Evolutionary conservation across 2,113 vertebrate genomes (phyloP), one percentile per base, ranked within the genome.

Genomic region (Atherinomorus stipes): DNA sequence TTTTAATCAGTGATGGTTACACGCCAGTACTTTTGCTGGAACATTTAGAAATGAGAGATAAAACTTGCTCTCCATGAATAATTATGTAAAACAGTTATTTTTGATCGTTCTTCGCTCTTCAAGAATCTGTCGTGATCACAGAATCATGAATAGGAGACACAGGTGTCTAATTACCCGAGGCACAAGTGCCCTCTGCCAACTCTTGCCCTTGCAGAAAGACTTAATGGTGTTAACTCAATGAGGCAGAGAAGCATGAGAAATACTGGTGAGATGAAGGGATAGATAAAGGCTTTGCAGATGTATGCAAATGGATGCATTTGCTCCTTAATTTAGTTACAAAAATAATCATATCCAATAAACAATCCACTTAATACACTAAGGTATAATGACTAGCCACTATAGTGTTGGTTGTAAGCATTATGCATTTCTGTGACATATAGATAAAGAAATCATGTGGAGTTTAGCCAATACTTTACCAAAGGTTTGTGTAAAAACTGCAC

Each of bases 81-180:
- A 56, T 40, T 42, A 1, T 34, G 31, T 40, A 23, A 71, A 61
- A 67, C 69, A 40, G 64, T 78, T 77, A 38, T 57, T 65, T 47
- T 40, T 31, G 26, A 70, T 50, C 42, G 23, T 50, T 73, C 21
- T 62, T 21, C 71, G 50, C 50, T 58, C 38, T 76, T 69, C 63
- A 37, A 80, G 70, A 64, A 83, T 66, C 57, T 12, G 59, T 49
- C 84, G 64, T 86, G 85, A 87, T 88, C 79, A 64, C 66, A 47
- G 63, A 44, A 3, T 86, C 75, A 76, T 60, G 82, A 87, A 85
- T 72, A 80, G 78, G 60, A 85, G 72, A 81, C 84, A 78, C 90
- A 92, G 91, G 88, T 94, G 90, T 88, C 81, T 90, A 90, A 90
- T 92, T 91, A 86, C 77, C 85, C 74, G 58, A 62, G 58, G 80